phyloP scores from a whole-genome alignment of 1,140 invertebrate genomes.

The Cataglyphis hispanica region DNA sequence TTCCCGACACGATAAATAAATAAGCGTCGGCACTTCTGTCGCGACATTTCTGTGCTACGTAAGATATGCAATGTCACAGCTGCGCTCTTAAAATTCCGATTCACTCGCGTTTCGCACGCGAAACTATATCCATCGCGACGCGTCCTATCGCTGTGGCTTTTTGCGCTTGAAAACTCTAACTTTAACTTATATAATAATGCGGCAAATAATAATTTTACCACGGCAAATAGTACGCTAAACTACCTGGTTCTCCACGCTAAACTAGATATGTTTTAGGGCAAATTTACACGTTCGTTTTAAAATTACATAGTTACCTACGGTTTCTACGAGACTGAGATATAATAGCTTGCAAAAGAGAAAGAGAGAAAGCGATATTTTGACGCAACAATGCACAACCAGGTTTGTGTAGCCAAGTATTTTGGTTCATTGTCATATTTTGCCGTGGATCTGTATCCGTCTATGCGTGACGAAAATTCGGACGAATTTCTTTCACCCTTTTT shows the following conservation, averaged over 20 bases:
- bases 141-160: background rate
- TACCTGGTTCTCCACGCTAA: background rate
- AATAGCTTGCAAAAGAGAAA: background rate
- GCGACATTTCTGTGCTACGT: slow-evolving; percentile 57
- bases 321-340: background rate
- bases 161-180: background rate
- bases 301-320: background rate
- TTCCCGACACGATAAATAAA: slow-evolving; percentile 66
- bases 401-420: background rate
- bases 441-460: slow-evolving; percentile 17
- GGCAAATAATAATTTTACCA: background rate
- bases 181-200: background rate
- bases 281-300: slow-evolving; percentile 5
- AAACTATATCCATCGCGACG: background rate
- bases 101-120: slow-evolving; percentile 17
- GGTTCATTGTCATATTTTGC: background rate
- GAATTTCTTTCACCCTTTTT: background rate
- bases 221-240: background rate
- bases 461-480: slow-evolving; percentile 44
- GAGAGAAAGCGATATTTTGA: background rate
- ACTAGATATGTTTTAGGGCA: slow-evolving; percentile 4
- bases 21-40: slow-evolving; percentile 47
- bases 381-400: background rate
- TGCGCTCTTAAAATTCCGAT: slow-evolving; percentile 57
- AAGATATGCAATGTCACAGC: slow-evolving; percentile 34